Evolutionary conservation across 1,140 invertebrate genomes (phyloP).

Genomic region (Acromyrmex heyeri): DNA sequence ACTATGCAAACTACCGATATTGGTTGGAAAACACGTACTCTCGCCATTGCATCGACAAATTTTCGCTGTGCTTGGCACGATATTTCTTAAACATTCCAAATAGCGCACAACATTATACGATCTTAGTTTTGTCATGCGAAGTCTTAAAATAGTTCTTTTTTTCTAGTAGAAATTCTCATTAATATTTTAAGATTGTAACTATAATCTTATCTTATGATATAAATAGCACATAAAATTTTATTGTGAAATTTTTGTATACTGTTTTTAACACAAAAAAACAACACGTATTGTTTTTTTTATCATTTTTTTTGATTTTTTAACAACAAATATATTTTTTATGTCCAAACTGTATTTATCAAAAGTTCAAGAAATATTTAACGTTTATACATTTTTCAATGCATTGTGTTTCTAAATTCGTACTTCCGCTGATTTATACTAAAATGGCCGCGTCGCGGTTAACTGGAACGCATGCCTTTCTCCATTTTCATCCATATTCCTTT

Average conservation of each 20-base stretch:
- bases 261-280: neutral
- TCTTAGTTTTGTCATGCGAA: neutral
- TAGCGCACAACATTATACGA: neutral
- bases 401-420: neutral
- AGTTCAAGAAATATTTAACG: constrained; percentile 15
- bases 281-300: neutral
- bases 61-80: constrained; percentile 26
- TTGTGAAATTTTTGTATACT: neutral
- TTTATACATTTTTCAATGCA: neutral
- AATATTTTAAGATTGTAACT: neutral
- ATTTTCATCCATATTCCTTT: constrained; percentile 54
- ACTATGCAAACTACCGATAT: constrained; percentile 46
- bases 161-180: neutral
- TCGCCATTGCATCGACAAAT: constrained; percentile 37
- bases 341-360: neutral
- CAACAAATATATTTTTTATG: neutral
- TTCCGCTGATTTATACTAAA: neutral
- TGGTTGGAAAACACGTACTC: constrained; percentile 51
- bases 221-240: neutral
- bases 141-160: neutral
- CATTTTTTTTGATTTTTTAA: neutral
- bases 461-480: constrained; percentile 47
- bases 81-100: constrained; percentile 49
- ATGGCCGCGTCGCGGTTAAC: constrained; percentile 54
- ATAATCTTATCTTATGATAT: neutral